Base-by-base conservation (phyloP, 2,797 vertebrate species). In the Hylomyscus alleni region DNA sequence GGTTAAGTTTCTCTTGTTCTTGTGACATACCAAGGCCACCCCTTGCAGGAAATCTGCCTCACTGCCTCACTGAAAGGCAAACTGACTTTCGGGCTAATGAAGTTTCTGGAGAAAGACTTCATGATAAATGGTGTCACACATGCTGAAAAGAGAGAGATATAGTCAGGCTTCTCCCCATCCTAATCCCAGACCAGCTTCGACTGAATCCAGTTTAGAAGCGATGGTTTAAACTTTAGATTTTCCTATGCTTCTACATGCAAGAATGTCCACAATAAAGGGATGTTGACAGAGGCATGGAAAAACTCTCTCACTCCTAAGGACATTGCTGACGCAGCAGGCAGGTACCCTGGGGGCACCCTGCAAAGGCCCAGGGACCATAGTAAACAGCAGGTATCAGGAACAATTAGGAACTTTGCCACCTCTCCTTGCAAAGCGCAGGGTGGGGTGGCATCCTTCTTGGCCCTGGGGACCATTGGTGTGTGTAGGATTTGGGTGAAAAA, bases 221-320 rank as follows among this genome's bases (percentile, higher is more conserved):
- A 15, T 44, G 47, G 78, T 56, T 77, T 69, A 76, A 82, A 76
- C n/a, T 19, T 65, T 17, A 82, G 44, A 9, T 40, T 29, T 91
- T 85, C 60, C 89, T 52, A 93, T 90, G 67, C 50, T 1, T 93
- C 52, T 88, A 29, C 65, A n/a, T 76, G 93, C 40, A 69, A 91
- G 56, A 89, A 34, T 56, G 65, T 8, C 8, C 37, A n/a, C 1
- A 3, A 44, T 34, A 76, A 44, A 88, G 69, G 29, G 29, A 34
- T 82, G 52, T 47, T 91, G 78, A 82, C 26, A 34, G 89, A 56
- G 29, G 26, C 5, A 4, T 15, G 7, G 20, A 75, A 80, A 76
- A 44, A 77, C 69, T n/a, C 86, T 13, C 29, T 76, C 56, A 6
- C 29, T 93, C 26, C 13, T 44, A 67, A 90, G 84, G 80, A 90